phyloP scores from a whole-genome alignment of 1,140 invertebrate species.

The Drosophila melanica region DNA sequence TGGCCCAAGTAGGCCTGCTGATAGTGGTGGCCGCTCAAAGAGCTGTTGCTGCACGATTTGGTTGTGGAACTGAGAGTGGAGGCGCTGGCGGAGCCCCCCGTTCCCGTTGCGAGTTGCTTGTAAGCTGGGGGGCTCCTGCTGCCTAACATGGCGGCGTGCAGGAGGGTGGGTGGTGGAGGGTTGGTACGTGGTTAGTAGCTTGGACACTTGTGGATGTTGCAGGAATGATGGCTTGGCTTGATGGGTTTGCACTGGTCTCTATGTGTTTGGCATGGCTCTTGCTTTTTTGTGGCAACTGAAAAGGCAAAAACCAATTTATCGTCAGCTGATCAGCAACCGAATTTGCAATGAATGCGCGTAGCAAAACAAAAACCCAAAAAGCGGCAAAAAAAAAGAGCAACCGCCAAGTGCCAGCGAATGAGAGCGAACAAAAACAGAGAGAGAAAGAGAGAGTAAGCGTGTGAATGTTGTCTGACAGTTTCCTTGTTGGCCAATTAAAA shows the following conservation, averaged over 20 bases:
- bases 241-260: constrained; percentile 17
- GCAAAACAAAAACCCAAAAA: constrained; percentile 72
- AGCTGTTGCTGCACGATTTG: constrained; percentile 37
- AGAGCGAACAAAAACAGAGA: constrained; percentile 21
- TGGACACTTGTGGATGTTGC: constrained; percentile 26
- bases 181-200: constrained; percentile 20
- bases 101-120: constrained; percentile 69
- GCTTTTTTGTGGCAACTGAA: constrained; percentile 26
- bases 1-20: constrained; percentile 63
- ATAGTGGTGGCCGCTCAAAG: constrained; percentile 53
- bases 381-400: constrained; percentile 1
- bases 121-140: constrained; percentile 77
- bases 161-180: constrained; percentile 43
- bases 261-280: constrained; percentile 27
- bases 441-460: constrained; percentile 16
- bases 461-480: constrained; percentile 29
- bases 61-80: constrained; percentile 17
- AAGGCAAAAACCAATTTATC: background rate
- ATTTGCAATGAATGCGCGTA: constrained; percentile 46
- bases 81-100: constrained; percentile 60
- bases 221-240: constrained; percentile 10
- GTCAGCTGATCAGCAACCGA: constrained; percentile 16
- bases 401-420: constrained; percentile 12
- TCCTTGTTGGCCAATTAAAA: constrained; percentile 58
- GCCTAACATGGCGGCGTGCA: constrained; percentile 61